Percentiles rank a stretch among this genome's conserved stretches.
Evolutionary conservation across 2,888 invertebrate genomes (phyloP).

Genomic region (Agrochola lota): DNA sequence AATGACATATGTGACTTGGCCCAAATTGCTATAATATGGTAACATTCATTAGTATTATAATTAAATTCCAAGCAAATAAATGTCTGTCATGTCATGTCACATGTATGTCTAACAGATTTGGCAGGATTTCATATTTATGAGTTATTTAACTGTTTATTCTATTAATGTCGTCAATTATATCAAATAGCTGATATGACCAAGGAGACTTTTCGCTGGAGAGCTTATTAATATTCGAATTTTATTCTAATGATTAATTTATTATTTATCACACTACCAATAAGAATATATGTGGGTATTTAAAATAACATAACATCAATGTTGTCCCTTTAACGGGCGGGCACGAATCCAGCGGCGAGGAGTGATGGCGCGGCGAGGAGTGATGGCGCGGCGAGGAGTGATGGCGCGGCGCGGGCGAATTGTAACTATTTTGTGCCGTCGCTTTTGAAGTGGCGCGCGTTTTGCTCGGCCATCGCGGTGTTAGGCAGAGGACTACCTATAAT

Average conservation of each 20-base stretch:
- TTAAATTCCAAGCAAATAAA: constrained; percentile 5
- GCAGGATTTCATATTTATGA: neutral
- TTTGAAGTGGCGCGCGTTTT: no score
- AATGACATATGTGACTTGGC: no score
- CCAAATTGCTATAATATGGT: neutral
- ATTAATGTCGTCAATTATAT: neutral
- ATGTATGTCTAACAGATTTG: neutral
- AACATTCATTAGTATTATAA: neutral
- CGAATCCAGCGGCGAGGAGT: no score
- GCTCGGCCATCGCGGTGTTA: neutral
- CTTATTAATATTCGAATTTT: neutral
- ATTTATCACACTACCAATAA: neutral
- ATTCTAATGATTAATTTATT: neutral
- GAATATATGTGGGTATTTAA: neutral
- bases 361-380: no score
- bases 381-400: no score
- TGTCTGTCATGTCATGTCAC: neutral
- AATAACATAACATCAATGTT: no score
- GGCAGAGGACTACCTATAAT: neutral
- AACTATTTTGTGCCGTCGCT: no score
- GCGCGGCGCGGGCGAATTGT: no score
- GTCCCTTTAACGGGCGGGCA: no score
- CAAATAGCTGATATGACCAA: neutral
- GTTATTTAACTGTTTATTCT: no score
- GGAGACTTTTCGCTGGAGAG: neutral